A percentile compares a stretch with the other conserved stretches of the same genome.
Evolutionary conservation across 2,888 invertebrate species (phyloP).

Genomic region (Coelogynopora nodosa): DNA sequence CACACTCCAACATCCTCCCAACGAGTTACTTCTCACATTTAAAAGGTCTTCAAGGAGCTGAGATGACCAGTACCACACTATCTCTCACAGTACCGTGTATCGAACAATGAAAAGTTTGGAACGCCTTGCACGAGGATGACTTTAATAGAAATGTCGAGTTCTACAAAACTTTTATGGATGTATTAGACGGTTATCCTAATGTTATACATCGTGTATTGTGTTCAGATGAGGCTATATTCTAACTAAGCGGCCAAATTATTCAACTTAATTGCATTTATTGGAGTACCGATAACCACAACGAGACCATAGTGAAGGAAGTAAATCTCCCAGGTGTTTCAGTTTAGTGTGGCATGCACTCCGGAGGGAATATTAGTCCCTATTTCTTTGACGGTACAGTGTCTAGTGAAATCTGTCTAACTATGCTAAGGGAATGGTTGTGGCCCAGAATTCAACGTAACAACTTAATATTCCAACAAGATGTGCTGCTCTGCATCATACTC

Average conservation of each 20-base stretch:
- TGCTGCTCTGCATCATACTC: too few species aligned
- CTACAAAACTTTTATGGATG: not conserved
- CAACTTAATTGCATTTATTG: not conserved
- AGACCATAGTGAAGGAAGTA: not conserved
- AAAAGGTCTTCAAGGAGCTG: not conserved
- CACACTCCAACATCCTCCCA: not conserved
- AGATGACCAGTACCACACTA: not conserved
- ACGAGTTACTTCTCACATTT: not conserved
- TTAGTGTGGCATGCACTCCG: too few species aligned
- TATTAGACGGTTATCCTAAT: not conserved
- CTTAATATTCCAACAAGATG: not conserved
- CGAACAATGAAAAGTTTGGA: not conserved
- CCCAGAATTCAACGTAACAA: not conserved
- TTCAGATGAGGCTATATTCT: too few species aligned
- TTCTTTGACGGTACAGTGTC: not conserved
- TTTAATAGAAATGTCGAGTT: not conserved
- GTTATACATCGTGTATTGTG: not conserved
- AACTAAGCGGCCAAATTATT: not conserved
- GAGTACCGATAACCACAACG: not conserved
- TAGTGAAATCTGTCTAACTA: not conserved
- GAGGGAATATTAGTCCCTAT: not conserved
- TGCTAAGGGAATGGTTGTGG: not conserved
- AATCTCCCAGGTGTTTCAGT: too few species aligned
- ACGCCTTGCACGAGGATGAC: not conserved
- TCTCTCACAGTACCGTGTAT: not conserved